Evolutionary conservation across 2,888 invertebrate genomes (phyloP), one percentile per base, ranked within the genome.

Genomic region (Blera fallax): DNA sequence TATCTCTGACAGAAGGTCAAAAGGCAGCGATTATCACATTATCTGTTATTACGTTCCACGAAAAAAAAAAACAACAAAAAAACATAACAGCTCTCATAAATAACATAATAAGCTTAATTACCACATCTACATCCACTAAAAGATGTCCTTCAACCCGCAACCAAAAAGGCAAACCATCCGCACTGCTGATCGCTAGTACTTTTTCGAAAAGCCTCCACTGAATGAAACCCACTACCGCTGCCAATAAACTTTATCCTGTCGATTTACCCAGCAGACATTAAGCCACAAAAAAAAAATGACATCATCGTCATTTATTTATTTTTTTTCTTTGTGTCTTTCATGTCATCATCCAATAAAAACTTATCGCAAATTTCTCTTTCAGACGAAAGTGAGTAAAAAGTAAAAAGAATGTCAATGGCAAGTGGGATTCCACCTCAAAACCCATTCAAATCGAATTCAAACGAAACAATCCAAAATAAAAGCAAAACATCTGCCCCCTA

Each of bases 341-440:
- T 69, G 69, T 8, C 54, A 29, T 40, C 69, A 29, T 43, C 54
- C 24, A 67, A 67, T 65, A 52, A 27, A n/a, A 65, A 65, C 3
- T n/a, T 18, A 40, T 40, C 11, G 7, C 52, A 16, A 54, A 54
- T 40, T 69, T 54, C 40, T 54, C 50, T 52, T 29, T 27, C 67
- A 6, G 54, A 29, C 54, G 32, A 70, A 58, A 32, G 24, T 37
- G 24, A 54, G 40, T 7, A 16, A 6, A 48, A 45, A 54, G 40
- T 7, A 16, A 6, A 48, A 45, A 58, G 1, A 58, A 56, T 69
- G 18, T 7, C 29, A 32, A 56, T 32, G 34, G 21, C 58, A 16
- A 45, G 34, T 2, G 8, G n/a, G 34, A 50, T 32, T 52, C 52
- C 29, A 40, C 54, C 69, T 54, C n/a, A n/a, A n/a, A n/a, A n/a